These are phyloP conservation scores for Halyomorpha halys DNA, from an alignment of 1,140 invertebrate species.

Conservation along the genomic window DNA sequence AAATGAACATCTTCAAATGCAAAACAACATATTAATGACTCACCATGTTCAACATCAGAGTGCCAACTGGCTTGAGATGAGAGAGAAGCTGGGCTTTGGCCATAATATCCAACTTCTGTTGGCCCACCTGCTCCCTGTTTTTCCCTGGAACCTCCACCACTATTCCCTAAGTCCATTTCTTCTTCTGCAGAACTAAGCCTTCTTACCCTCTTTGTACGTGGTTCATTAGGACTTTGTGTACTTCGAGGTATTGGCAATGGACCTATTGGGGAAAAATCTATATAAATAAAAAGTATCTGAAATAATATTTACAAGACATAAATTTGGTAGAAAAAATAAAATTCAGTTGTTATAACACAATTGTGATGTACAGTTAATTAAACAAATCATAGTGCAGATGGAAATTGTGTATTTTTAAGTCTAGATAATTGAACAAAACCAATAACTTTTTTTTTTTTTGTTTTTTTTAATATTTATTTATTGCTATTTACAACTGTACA, in stretches of 20 bases:
- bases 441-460: too few relatives aligned
- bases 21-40: slow-evolving; percentile 12
- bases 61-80: slow-evolving; percentile 48
- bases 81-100: slow-evolving; percentile 45
- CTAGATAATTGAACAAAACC: too few relatives aligned
- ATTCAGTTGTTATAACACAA: too few relatives aligned
- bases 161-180: slow-evolving; percentile 40
- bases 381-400: too few relatives aligned
- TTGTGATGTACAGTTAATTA: too few relatives aligned
- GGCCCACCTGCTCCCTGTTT: slow-evolving; percentile 34
- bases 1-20: too few relatives aligned
- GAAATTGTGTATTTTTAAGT: too few relatives aligned
- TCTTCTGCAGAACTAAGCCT: slow-evolving; percentile 49
- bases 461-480: too few relatives aligned
- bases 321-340: too few relatives aligned
- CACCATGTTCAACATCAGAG: slow-evolving; percentile 45
- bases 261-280: not conserved
- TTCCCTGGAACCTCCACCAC: slow-evolving; percentile 35
- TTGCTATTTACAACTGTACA: too few relatives aligned
- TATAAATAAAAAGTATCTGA: too few relatives aligned
- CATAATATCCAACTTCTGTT: slow-evolving; percentile 44
- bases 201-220: slow-evolving; percentile 45
- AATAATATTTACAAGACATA: too few relatives aligned
- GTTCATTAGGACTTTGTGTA: slow-evolving; percentile 33
- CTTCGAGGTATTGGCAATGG: slow-evolving; percentile 3